These are phyloP conservation scores for Ameiurus melas DNA, from an alignment of 2,113 vertebrate species.

Conservation along the genomic window DNA sequence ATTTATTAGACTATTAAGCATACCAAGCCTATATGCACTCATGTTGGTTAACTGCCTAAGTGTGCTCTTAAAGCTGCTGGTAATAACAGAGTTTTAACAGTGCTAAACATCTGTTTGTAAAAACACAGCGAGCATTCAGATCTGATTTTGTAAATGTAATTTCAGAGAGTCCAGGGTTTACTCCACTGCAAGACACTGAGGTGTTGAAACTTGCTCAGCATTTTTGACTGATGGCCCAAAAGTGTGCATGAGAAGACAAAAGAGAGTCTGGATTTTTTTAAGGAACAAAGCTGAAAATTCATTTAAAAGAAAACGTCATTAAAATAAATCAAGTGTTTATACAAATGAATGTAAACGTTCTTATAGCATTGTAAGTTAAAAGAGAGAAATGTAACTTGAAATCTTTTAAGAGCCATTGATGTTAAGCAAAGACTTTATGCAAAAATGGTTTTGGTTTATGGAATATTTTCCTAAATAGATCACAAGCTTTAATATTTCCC, in stretches of 20 bases:
- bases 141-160: neutral
- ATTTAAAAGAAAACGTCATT: neutral
- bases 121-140: neutral
- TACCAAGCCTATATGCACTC: neutral
- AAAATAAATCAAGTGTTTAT: neutral
- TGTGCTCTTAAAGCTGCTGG: neutral
- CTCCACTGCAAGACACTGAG: conserved; percentile 11
- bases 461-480: neutral
- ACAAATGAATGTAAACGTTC: neutral
- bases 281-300: neutral
- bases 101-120: conserved; percentile 14
- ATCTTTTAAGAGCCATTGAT: neutral
- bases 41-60: neutral
- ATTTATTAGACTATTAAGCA: neutral
- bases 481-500: neutral
- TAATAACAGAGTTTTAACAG: neutral
- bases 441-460: neutral
- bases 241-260: neutral
- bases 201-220: conserved; percentile 61
- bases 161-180: neutral
- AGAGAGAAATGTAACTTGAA: neutral
- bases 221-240: neutral
- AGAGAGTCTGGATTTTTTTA: neutral
- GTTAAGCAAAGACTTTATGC: neutral
- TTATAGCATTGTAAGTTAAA: neutral